A percentile compares a stretch with the other conserved stretches of the same genome.
Evolutionary conservation across 2,888 invertebrate genomes (phyloP).

Genomic region (Mesorhabditis sp.): DNA sequence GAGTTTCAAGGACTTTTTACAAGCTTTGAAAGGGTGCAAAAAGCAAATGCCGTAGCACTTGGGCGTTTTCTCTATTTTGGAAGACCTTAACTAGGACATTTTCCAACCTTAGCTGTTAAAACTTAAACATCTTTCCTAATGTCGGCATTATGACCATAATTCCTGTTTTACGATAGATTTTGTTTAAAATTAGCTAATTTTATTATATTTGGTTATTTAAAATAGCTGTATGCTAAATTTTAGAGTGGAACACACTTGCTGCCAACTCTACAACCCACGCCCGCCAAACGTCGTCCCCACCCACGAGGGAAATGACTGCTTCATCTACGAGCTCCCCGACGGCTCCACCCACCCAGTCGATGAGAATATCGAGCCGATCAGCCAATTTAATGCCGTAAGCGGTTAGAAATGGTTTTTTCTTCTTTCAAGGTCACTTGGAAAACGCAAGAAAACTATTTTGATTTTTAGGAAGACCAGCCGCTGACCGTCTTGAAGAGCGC

Average conservation of each 20-base stretch:
- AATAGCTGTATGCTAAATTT: conserved; percentile 14
- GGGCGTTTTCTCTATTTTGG: no score
- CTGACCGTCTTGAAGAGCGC: conserved; percentile 27
- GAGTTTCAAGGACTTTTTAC: no score
- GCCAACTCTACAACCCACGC: conserved; percentile 45
- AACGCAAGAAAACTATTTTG: no score
- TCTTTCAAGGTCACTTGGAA: background rate
- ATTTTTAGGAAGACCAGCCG: conserved; percentile 11
- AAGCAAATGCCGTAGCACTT: no score
- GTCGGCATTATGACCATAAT: no score
- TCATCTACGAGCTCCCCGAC: conserved; percentile 56
- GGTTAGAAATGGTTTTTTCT: background rate
- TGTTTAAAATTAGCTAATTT: no score
- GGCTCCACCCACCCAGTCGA: conserved; percentile 22
- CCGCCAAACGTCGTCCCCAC: conserved; percentile 35
- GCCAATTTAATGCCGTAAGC: conserved; percentile 25
- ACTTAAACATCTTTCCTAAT: no score
- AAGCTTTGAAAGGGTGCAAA: no score
- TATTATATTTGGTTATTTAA: background rate
- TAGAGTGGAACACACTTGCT: conserved; percentile 55
- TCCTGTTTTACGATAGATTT: no score
- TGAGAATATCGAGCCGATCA: background rate
- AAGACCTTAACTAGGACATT: no score
- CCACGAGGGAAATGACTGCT: conserved; percentile 56
- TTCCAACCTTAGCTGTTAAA: no score